Evolutionary conservation across 2,113 vertebrate genomes (phyloP).

Genomic region (Pterophyllum scalare): DNA sequence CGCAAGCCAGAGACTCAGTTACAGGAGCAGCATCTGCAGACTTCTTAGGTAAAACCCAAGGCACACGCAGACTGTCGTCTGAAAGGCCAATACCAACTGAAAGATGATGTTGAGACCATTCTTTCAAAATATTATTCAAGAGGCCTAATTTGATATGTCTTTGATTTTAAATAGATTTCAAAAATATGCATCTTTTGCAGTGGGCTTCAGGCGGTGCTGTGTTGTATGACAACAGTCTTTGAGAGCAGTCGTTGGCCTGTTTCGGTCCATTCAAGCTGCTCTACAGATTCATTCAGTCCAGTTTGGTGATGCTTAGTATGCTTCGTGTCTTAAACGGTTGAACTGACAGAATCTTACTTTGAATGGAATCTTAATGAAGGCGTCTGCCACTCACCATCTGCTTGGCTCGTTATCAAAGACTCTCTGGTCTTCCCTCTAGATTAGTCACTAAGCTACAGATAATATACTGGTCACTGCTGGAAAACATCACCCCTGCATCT

Average conservation of each 20-base stretch:
- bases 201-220: background rate
- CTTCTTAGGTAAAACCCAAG: constrained; percentile 86
- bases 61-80: background rate
- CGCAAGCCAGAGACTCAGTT: constrained; percentile 93
- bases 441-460: constrained; percentile 61
- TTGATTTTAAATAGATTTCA: background rate
- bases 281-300: background rate
- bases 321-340: constrained; percentile 18
- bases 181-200: constrained; percentile 9
- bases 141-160: background rate
- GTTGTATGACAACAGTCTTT: background rate
- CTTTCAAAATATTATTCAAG: background rate
- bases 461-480: constrained; percentile 23
- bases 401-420: constrained; percentile 66
- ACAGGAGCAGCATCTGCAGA: constrained; percentile 92
- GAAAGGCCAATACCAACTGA: background rate
- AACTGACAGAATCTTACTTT: constrained; percentile 24
- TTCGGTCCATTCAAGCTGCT: background rate
- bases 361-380: constrained; percentile 63
- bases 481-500: constrained; percentile 19
- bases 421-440: constrained; percentile 36
- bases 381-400: constrained; percentile 68
- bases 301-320: constrained; percentile 14
- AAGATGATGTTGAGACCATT: background rate
- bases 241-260: background rate